Evolutionary conservation across 2,113 vertebrate species (phyloP), one percentile per base, ranked within the genome.

Genomic region (Aramus guarauna): DNA sequence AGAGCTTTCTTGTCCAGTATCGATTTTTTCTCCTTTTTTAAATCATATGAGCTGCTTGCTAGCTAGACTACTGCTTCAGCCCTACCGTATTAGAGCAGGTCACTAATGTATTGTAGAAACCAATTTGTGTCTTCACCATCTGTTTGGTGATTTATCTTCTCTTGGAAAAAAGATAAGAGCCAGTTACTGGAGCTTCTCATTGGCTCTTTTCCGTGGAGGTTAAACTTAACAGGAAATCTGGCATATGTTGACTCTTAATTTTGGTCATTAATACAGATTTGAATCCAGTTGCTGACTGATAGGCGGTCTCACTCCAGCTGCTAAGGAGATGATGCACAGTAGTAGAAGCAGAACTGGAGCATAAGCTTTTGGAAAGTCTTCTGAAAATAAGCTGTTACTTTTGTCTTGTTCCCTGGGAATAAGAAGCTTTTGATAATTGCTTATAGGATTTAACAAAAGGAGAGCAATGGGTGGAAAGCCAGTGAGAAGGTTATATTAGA

Each of bases 21-120:
- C 89, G 94, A 80, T 56, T 91, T 60, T 55, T 15, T 48, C 58
- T 36, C n/a, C 41, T 39, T 52, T 43, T 19, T 48, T 24, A 20
- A 80, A 72, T 75, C 5, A 13, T 64, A 53, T 15, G 24, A 89
- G 50, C 50, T 72, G 8, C n/a, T 76, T 84, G 45, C 66, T 94
- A 71, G 73, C 43, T 56, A 45, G 58, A 24, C 64, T 93, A 6
- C 62, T 90, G 41, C 63, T 88, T 85, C 63, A 80, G 47, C 43
- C 64, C 30, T 81, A 12, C 48, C 10, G 1, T 75, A 68, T 89
- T 76, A 69, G 22, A 79, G 62, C 24, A 58, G 66, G 26, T 91
- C 73, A 30, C 50, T 96, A 96, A 94, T 94, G 77, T 88, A 36
- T 75, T 86, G 39, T 87, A 62, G 84, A 95, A 94, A 82, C 53